phyloP scores from a whole-genome alignment of 2,797 vertebrate species.

The Tympanoctomys barrerae region DNA sequence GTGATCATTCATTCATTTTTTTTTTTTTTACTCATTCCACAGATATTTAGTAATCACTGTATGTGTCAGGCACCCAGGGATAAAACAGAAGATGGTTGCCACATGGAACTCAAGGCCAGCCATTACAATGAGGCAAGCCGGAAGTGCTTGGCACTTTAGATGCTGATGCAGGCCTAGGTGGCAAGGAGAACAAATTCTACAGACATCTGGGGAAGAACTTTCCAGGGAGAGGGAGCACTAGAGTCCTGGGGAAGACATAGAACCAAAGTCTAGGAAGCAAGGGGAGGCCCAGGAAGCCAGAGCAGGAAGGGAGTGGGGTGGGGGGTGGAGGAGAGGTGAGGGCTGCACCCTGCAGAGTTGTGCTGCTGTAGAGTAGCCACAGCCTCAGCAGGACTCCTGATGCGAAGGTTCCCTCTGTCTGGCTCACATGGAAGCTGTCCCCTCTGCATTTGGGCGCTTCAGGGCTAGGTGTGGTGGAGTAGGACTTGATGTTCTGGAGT shows the following conservation, averaged over 20 bases:
- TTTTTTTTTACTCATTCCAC: background rate
- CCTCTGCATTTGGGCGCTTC: background rate
- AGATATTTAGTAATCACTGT: background rate
- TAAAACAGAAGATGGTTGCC: background rate
- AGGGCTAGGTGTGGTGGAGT: too few relatives aligned
- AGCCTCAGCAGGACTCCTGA: background rate
- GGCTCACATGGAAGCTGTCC: background rate
- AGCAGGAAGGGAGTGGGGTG: rapidly evolving
- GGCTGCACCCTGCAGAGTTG: background rate
- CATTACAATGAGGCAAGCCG: background rate
- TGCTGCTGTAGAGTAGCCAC: background rate
- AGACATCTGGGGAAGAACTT: background rate
- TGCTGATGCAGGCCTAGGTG: background rate
- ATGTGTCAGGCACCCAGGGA: background rate
- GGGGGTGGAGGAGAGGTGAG: background rate
- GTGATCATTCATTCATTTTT: background rate
- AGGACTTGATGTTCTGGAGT: background rate
- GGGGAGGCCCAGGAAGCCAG: background rate
- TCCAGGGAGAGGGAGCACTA: background rate
- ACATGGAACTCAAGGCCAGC: background rate
- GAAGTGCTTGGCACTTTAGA: too few relatives aligned
- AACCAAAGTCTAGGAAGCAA: background rate
- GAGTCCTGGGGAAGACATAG: background rate
- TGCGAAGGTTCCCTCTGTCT: background rate
- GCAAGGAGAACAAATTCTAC: background rate